A percentile compares a stretch with the other conserved stretches of the same genome.
These are phyloP conservation scores for Griposia aprilina DNA, from an alignment of 2,888 invertebrate species.

Conservation along the genomic window DNA sequence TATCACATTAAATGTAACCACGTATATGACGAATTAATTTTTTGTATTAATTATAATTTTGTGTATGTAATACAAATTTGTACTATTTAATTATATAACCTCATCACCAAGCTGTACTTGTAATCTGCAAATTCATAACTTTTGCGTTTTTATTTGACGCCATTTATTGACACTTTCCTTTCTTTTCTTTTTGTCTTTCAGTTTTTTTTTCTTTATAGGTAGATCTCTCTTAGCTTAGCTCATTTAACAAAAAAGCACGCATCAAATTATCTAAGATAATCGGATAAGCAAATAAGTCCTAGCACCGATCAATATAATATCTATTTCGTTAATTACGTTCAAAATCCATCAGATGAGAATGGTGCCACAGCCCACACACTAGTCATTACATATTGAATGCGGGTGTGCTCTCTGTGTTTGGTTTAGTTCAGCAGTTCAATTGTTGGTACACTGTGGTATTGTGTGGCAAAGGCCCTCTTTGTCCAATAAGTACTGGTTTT, in stretches of 20 bases:
- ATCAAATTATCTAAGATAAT: not conserved
- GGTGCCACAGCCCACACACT: not conserved
- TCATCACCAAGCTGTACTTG: not conserved
- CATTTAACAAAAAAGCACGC: not conserved
- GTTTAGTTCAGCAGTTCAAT: slow-evolving; percentile 36
- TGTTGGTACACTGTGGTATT: slow-evolving; percentile 8
- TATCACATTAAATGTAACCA: not conserved
- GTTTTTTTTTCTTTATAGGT: not conserved
- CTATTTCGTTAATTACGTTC: not conserved
- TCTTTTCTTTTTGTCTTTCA: not conserved
- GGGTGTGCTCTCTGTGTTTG: slow-evolving; percentile 43
- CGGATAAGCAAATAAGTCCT: too few species aligned
- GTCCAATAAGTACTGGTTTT: not conserved
- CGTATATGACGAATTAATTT: too few species aligned
- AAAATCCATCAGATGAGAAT: slow-evolving; percentile 1
- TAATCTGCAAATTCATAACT: not conserved
- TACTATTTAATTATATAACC: not conserved
- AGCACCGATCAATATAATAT: not conserved
- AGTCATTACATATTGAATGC: slow-evolving; percentile 36
- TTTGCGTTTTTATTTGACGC: not conserved
- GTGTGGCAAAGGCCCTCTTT: slow-evolving; percentile 24
- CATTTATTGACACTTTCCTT: not conserved
- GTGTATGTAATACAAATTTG: too few species aligned
- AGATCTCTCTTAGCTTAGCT: too few species aligned
- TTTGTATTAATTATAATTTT: too few species aligned